Evolutionary conservation across 1,140 invertebrate species (phyloP).

Genomic region (Rhysida immarginata): DNA sequence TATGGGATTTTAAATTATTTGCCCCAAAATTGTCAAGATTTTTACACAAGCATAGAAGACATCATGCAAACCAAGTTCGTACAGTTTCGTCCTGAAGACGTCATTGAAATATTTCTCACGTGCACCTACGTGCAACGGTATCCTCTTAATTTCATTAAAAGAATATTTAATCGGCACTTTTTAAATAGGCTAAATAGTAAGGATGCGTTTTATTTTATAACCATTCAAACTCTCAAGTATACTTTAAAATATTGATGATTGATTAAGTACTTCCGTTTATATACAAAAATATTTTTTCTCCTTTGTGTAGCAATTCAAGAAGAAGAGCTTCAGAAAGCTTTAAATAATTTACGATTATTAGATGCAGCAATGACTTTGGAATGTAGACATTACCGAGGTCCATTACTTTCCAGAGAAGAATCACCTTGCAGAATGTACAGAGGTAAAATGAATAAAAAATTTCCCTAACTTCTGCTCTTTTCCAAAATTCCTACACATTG

Average conservation of each 20-base stretch:
- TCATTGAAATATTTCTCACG: slow-evolving; percentile 43
- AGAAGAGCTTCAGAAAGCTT: slow-evolving; percentile 17
- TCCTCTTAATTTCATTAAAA: slow-evolving; percentile 44
- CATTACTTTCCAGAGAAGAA: slow-evolving; percentile 40
- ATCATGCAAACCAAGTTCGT: slow-evolving; percentile 40
- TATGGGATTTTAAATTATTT: slow-evolving; percentile 46
- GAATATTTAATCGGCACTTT: slow-evolving; percentile 45
- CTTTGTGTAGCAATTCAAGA: slow-evolving; percentile 11
- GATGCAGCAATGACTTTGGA: slow-evolving; percentile 48
- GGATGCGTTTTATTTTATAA: slow-evolving; percentile 18
- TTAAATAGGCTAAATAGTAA: slow-evolving; percentile 38
- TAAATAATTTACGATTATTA: slow-evolving; percentile 41
- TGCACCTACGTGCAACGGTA: slow-evolving; percentile 47
- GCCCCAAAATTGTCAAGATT: slow-evolving; percentile 35
- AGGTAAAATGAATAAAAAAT: background rate
- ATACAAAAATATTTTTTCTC: no score
- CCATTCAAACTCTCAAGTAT: background rate
- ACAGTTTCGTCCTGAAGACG: slow-evolving; percentile 40
- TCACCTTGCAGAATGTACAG: background rate
- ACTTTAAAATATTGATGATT: slow-evolving; percentile 1
- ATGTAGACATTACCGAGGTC: slow-evolving; percentile 39
- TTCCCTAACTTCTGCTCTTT: no score
- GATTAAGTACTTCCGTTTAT: no score
- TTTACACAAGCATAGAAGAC: slow-evolving; percentile 43
- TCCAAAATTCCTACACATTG: no score